phyloP scores from a whole-genome alignment of 1,140 invertebrate genomes.

The Platyura marginata region DNA sequence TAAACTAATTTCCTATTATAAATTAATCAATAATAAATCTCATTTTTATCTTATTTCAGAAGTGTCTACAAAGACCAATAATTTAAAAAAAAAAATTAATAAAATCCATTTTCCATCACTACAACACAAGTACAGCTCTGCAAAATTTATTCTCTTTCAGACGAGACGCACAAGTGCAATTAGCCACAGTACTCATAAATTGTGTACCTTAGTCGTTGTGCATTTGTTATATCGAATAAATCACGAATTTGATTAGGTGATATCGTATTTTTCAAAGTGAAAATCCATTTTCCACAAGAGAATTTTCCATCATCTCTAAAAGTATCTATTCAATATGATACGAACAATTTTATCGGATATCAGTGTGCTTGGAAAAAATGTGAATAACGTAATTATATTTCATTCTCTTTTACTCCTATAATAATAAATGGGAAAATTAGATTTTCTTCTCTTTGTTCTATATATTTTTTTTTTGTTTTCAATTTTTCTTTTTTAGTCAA shows the following conservation, averaged over 20 bases:
- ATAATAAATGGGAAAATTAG: background rate
- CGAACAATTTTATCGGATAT: background rate
- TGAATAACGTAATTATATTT: background rate
- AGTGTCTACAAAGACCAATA: too few species aligned
- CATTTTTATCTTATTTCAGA: too few species aligned
- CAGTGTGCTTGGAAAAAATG: background rate
- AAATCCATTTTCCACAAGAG: background rate
- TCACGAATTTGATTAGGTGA: too few species aligned
- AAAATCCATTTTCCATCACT: too few species aligned
- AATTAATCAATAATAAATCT: too few species aligned
- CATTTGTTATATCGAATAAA: background rate
- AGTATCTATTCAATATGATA: background rate
- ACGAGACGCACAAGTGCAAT: too few species aligned
- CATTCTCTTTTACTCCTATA: too few species aligned
- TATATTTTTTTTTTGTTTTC: background rate
- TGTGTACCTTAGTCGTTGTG: background rate
- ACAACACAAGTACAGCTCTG: too few species aligned
- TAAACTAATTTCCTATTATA: too few species aligned
- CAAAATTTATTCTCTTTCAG: too few species aligned
- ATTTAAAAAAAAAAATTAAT: too few species aligned
- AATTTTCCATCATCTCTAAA: background rate
- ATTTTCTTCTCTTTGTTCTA: background rate
- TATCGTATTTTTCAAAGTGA: too few species aligned
- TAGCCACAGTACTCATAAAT: background rate
- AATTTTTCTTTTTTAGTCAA: conserved; percentile 5